Conservation (phyloP, 2,113 vertebrate species). For the Bubo bubo region DNA sequence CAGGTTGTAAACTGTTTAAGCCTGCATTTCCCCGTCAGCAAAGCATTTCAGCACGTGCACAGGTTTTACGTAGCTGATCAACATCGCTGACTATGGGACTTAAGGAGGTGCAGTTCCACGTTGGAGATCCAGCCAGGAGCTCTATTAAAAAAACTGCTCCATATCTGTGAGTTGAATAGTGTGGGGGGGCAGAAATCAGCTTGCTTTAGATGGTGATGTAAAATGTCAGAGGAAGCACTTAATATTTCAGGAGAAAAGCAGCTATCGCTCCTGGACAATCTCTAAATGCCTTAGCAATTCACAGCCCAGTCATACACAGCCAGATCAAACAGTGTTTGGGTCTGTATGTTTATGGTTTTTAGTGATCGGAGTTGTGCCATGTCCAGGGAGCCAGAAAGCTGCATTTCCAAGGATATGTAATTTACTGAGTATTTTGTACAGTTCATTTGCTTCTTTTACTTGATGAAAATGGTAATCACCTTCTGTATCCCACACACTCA, state of each 20-base stretch:
- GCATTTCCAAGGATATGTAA: neutral
- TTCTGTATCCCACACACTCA: neutral
- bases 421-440: neutral
- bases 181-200: neutral
- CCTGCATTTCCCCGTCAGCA: constrained; percentile 40
- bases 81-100: neutral
- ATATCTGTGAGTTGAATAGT: neutral
- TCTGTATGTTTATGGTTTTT: neutral
- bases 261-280: neutral
- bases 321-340: neutral
- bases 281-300: neutral
- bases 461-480: neutral
- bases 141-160: neutral
- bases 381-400: neutral
- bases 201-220: neutral
- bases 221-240: neutral
- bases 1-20: constrained; percentile 10
- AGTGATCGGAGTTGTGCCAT: neutral
- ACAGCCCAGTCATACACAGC: neutral
- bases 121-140: neutral
- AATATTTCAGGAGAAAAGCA: neutral
- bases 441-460: neutral
- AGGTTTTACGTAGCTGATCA: neutral
- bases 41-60: neutral
- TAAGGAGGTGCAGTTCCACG: neutral